phyloP scores from a whole-genome alignment of 2,888 invertebrate genomes.

The Dorcus parallelipipedus region DNA sequence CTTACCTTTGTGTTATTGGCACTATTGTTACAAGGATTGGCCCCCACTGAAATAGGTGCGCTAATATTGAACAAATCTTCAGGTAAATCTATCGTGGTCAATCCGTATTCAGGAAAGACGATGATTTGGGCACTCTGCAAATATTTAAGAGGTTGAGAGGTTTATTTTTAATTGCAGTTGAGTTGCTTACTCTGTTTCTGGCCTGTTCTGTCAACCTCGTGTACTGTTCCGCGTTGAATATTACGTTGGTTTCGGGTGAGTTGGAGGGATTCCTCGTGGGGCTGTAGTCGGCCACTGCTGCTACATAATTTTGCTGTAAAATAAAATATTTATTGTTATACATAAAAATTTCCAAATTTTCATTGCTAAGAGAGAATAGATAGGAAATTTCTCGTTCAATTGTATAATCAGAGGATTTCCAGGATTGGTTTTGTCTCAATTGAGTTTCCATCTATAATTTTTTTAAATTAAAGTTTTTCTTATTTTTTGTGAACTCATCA shows the following conservation, averaged over 20 bases:
- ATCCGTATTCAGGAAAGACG: slow-evolving; percentile 68
- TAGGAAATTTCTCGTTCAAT: too few relatives aligned
- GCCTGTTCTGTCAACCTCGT: not conserved
- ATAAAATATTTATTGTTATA: not conserved
- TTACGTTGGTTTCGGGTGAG: not conserved
- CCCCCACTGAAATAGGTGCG: slow-evolving; percentile 13
- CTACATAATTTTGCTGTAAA: not conserved
- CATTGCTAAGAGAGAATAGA: too few relatives aligned
- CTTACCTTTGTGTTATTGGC: slow-evolving; percentile 8
- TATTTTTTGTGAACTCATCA: too few relatives aligned
- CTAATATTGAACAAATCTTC: slow-evolving; percentile 17
- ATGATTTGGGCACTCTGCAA: slow-evolving; percentile 64
- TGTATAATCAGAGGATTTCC: too few relatives aligned
- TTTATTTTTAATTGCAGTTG: not conserved
- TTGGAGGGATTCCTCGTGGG: not conserved
- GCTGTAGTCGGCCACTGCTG: slow-evolving; percentile 1
- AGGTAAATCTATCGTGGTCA: slow-evolving; percentile 28
- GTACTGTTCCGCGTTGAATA: not conserved
- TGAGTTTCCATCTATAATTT: too few relatives aligned
- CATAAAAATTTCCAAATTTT: too few relatives aligned
- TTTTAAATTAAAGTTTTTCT: too few relatives aligned
- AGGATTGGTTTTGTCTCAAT: too few relatives aligned
- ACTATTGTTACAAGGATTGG: slow-evolving; percentile 18
- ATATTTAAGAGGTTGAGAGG: not conserved
- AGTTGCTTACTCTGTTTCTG: not conserved